Percentiles rank a stretch among this genome's conserved stretches.
Evolutionary conservation across 2,797 vertebrate genomes (phyloP).

Genomic region (Varecia variegata): DNA sequence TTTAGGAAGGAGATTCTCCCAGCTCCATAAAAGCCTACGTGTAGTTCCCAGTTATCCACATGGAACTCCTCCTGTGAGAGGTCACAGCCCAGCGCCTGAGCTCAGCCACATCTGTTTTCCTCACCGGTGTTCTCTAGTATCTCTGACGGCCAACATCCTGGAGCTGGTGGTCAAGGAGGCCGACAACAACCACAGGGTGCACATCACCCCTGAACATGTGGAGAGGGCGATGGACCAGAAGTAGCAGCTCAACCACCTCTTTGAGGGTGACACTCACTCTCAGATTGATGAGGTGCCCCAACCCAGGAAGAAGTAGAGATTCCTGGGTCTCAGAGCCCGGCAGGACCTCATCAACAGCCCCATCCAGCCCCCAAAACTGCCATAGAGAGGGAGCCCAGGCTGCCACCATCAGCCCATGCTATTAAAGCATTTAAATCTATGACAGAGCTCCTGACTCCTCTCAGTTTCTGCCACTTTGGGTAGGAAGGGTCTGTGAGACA

Average conservation of each 20-base stretch:
- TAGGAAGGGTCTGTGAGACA: too few relatives aligned
- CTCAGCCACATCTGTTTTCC: not conserved
- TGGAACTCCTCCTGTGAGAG: conserved; percentile 82
- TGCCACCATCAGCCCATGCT: too few relatives aligned
- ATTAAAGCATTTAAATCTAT: not conserved
- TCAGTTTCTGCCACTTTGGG: not conserved
- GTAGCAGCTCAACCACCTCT: conserved; percentile 76
- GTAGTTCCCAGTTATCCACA: conserved; percentile 82
- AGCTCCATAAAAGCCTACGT: conserved; percentile 40
- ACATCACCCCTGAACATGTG: conserved; percentile 66
- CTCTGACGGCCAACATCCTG: conserved; percentile 86
- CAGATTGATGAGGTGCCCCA: conserved; percentile 80
- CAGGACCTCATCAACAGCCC: accelerated
- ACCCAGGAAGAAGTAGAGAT: not conserved
- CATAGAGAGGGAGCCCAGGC: not conserved
- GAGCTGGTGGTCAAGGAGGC: conserved; percentile 82
- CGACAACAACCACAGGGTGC: conserved; percentile 73
- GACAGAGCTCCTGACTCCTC: not conserved
- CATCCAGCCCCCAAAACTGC: too few relatives aligned
- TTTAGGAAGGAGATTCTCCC: not conserved
- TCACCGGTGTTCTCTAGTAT: conserved; percentile 76
- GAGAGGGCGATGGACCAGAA: not conserved
- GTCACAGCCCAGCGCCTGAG: conserved; percentile 55
- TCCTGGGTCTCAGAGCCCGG: not conserved
- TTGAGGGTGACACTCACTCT: conserved; percentile 71